A percentile compares a stretch with the other conserved stretches of the same genome.
Evolutionary conservation across 2,888 invertebrate genomes (phyloP).

Genomic region (Pseudolycoriella hygida): DNA sequence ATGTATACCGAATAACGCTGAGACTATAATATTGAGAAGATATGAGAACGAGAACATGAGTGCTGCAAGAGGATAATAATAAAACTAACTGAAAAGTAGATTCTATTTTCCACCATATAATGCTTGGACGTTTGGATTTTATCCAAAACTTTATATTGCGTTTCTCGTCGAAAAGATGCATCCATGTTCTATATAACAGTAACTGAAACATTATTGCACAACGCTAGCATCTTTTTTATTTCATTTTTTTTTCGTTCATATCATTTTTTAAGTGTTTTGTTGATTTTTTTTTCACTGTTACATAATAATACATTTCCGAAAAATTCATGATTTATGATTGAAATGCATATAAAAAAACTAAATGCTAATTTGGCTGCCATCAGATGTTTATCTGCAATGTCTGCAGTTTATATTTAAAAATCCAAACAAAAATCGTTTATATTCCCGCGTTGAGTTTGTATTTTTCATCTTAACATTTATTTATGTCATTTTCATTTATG

Average conservation of each 20-base stretch:
- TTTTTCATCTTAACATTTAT: too few species aligned
- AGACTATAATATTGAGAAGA: too few species aligned
- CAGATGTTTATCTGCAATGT: too few species aligned
- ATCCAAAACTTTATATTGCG: conserved; percentile 4
- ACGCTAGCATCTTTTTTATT: not conserved
- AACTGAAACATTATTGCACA: too few species aligned
- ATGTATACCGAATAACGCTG: too few species aligned
- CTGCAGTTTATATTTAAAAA: too few species aligned
- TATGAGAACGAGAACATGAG: not conserved
- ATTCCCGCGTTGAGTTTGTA: too few species aligned
- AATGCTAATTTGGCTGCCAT: conserved; percentile 1
- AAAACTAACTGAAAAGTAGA: conserved; percentile 3
- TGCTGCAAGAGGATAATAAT: conserved; percentile 1
- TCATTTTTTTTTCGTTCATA: not conserved
- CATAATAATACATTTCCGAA: not conserved
- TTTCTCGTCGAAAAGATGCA: not conserved
- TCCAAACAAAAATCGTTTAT: too few species aligned
- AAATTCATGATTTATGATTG: not conserved
- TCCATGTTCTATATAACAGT: too few species aligned
- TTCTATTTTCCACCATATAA: not conserved
- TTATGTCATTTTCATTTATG: too few species aligned
- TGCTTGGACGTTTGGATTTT: not conserved
- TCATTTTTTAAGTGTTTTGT: not conserved
- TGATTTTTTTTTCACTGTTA: not conserved
- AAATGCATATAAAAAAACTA: not conserved